Evolutionary conservation across 2,113 vertebrate genomes (phyloP), one percentile per base, ranked within the genome.

Genomic region (Gorsachius goisagi): DNA sequence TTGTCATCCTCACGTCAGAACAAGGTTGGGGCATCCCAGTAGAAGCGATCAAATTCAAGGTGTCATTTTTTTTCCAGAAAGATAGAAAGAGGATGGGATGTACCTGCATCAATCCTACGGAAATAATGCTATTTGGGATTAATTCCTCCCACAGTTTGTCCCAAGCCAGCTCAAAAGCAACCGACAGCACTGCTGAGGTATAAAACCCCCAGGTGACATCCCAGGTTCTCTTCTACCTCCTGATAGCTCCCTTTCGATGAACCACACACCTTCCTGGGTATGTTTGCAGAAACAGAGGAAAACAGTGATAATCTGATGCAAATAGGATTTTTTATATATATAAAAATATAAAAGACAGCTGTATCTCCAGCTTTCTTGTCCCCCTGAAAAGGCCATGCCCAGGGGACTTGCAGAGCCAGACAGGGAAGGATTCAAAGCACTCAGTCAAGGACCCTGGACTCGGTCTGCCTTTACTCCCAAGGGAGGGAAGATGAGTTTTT

Each of bases 1-100:
- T 71, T 63, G 6, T 5, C 7, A 0, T 35, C 24, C 41, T 63
- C 15, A 6, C 1, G 9, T 3, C n/a, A 55, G 35, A n/a, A 55
- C 28, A 39, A 73, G 21, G 33, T 1, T 18, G 39, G 81, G 12
- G 21, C 14, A 74, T 59, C 28, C 10, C 13, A 11, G 37, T 0
- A 77, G n/a, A 50, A 50, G 6, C 2, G 22, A 35, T 45, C 37
- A 33, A 86, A 88, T 45, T 53, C 23, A 72, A 76, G 41, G 58
- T 21, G 67, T 7, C 3, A 2, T 12, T 50, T 80, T 50, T 41
- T 41, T 39, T 39, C 45, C 52, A 69, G 58, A 74, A 49, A 23
- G 3, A 62, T 2, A 35, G 26, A 47, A 72, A 49, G 3, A 4
- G 21, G 52, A 49, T 4, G 5, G 21, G 52, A 63, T 9, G 15